Percentiles rank a stretch among this genome's conserved stretches.
Conservation (phyloP, 2,888 invertebrate species). For the Macaria notata region DNA sequence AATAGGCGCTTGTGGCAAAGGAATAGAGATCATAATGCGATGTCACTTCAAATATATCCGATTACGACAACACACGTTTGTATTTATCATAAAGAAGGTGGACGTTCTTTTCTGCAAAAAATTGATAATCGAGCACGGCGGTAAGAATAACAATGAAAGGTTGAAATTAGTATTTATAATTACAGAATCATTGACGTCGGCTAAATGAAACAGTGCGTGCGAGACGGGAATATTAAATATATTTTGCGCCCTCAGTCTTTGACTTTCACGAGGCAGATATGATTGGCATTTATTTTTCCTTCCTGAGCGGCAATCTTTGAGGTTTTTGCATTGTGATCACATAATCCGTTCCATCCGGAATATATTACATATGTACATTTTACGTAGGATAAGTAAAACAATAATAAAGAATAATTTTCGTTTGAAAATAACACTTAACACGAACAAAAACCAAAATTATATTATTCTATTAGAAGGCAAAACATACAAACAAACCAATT, state of each 20-base stretch:
- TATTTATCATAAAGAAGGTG: constrained; percentile 55
- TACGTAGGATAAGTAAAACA: too few species aligned
- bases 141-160: constrained; percentile 74
- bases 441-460: too few species aligned
- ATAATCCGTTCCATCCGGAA: too few species aligned
- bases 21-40: constrained; percentile 48
- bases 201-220: constrained; percentile 58
- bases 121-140: constrained; percentile 61
- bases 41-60: constrained; percentile 33
- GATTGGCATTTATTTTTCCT: constrained; percentile 11
- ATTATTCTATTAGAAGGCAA: too few species aligned
- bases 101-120: constrained; percentile 62
- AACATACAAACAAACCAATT: too few species aligned
- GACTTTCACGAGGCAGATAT: constrained; percentile 27
- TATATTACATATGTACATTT: too few species aligned
- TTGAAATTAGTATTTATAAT: constrained; percentile 75
- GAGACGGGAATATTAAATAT: constrained; percentile 66
- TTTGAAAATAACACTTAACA: too few species aligned
- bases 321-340: too few species aligned
- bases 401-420: too few species aligned
- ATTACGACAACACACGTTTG: constrained; percentile 42
- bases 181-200: constrained; percentile 72
- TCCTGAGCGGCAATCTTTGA: constrained; percentile 9
- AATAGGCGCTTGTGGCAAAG: constrained; percentile 46
- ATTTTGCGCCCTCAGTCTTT: constrained; percentile 38